Base-by-base conservation (phyloP, 1,140 invertebrate genomes). In the Drosophila subobscura region DNA sequence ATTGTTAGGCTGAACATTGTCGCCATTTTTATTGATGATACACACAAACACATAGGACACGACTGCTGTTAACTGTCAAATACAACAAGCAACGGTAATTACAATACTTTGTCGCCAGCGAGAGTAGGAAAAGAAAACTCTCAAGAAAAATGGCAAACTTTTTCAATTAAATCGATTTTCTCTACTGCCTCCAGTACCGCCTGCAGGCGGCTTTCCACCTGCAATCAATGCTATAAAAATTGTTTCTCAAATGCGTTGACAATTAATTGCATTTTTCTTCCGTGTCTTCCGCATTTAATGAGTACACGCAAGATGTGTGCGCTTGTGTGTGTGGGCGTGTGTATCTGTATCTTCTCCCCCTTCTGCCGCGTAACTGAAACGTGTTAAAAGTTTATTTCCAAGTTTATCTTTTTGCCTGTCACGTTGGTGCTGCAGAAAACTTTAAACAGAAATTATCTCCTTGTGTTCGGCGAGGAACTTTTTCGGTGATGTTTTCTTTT, bases 201-300 rank as follows among this genome's bases (percentile, higher is more conserved):
- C 16, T 20, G 16, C 16, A 20, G 33, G 33, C 7, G 29, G 33
- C 33, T 37, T 12, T 37, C 33, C 64, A 23, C 25, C 60, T 72
- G 71, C 77, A 66, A 79, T 79, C 77, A 79, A 72, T 60, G 77
- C 59, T 53, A 47, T 45, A 53, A 79, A 78, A 78, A 57, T 52
- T 73, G 54, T 73, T 79, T 74, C 46, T 25, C 50, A 45, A 45
- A 66, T 79, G 72, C 72, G 66, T 80, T 76, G 67, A 80, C 77
- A 80, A 80, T 80, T 80, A 80, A 80, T 80, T 80, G 78, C 71
- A 71, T 79, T 79, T 74, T 64, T 65, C 67, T 64, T 58, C 57
- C 71, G 57, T 57, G 57, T 67, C 61, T 47, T 4, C 47, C 20
- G 37, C 33, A 37, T 59, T 47, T 79, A 79, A 80, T 80, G 72